Base-by-base conservation (phyloP, 2,113 vertebrate genomes). In the Gnathochromis pfefferi region DNA sequence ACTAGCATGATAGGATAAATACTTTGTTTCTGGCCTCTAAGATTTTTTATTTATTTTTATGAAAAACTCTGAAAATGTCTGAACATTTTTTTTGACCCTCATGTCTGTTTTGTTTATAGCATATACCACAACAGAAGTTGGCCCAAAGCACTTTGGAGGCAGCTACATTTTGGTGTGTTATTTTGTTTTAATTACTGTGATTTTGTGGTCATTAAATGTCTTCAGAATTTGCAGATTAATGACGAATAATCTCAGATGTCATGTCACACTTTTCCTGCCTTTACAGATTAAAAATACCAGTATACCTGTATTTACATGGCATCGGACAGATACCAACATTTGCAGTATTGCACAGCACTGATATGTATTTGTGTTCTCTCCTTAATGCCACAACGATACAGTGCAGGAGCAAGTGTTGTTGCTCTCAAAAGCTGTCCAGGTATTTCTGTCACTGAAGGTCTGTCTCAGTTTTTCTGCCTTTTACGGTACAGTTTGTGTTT, bases 381-480 rank as follows among this genome's bases (percentile, higher is more conserved):
- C 17, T 57, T 83, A 17, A 4, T 85, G 80, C 83, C 75, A 65
- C 13, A 81, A 87, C 78, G 21, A 68, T 21, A 90, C 13, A 31
- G 53, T 35, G 60, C 84, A 85, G 83, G 55, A 91, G 73, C 83
- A 84, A 80, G 55, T 10, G 9, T 33, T 90, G 86, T 26, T 55
- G 73, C 49, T 81, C 58, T 86, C 68, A 53, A 84, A 90, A 82
- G 84, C 89, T 87, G 89, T 91, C 91, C 88, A 91, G 85, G 91
- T 87, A 90, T 78, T 85, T 85, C 57, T 82, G 35, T 68, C 45
- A 89, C 80, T 88, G 89, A 91, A 93, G 78, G 49, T 57, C 45
- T 3, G 60, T 85, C 82, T 86, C 75, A 8, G 80, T 79, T 88
- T 88, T 35, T 82, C 78, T 53, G 42, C 85, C 51, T 87, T 68